Percentiles rank a stretch among this genome's conserved stretches.
Conservation (phyloP, 1,140 invertebrate genomes). For the Camponotus floridanus region DNA sequence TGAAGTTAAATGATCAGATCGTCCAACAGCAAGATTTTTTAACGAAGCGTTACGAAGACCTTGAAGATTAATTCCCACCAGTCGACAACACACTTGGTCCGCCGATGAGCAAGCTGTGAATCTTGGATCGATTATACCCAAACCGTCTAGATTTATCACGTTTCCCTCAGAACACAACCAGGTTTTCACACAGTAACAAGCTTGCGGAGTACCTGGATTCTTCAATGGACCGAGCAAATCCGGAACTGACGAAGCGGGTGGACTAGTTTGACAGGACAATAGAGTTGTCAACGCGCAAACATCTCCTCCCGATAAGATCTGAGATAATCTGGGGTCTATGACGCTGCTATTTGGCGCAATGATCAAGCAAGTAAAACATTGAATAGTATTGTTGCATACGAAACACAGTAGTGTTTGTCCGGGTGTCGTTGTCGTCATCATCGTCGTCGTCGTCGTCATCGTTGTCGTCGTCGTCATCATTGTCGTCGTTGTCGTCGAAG, state of each 20-base stretch:
- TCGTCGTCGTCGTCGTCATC: not conserved
- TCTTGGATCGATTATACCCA: conserved; percentile 79
- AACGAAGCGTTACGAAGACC: not conserved
- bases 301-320: not conserved
- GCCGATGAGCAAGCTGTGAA: conserved; percentile 76
- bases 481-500: not conserved
- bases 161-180: conserved; percentile 74
- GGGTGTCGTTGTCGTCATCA: not conserved
- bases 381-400: conserved; percentile 48
- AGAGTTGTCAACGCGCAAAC: conserved; percentile 46
- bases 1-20: not conserved
- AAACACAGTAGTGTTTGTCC: conserved; percentile 26
- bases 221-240: conserved; percentile 54
- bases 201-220: conserved; percentile 72
- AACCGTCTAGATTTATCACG: conserved; percentile 69
- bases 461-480: not conserved
- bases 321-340: conserved; percentile 68
- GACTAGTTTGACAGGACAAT: conserved; percentile 1
- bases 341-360: conserved; percentile 49
- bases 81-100: conserved; percentile 80
- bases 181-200: conserved; percentile 78
- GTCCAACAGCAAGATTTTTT: not conserved
- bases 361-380: conserved; percentile 53
- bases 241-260: conserved; percentile 1
- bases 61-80: conserved; percentile 17